Evolutionary conservation across 2,888 invertebrate genomes (phyloP), one percentile per base, ranked within the genome.

Genomic region (Ormyrus labotus): DNA sequence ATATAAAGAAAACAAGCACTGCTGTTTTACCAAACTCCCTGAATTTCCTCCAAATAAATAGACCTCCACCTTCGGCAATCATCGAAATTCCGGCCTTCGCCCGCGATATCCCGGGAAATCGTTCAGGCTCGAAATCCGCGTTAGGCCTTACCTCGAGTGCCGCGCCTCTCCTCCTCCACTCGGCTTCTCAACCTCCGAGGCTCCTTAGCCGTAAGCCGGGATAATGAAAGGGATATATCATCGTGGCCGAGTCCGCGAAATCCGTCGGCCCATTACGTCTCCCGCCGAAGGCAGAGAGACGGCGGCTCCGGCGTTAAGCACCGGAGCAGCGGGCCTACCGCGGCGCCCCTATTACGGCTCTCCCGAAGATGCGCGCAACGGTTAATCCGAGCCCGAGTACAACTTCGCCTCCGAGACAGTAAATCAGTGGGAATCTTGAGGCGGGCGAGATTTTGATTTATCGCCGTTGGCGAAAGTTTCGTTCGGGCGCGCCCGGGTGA

Each of bases 211-310:
- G 34, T 87, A 87, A 87, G 85, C 87, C 83, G 65, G 84, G 85
- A 85, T 87, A 89, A 88, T 87, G 87, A 89, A 88, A 87, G 85
- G 64, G 87, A 87, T 87, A 87, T 87, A 88, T 88, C 88, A 89
- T 86, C 85, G 48, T n/a, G 75, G 53, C 10, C 50, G 75, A 58
- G 64, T 47, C 34, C 53, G 61, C 7, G 84, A 87, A 88, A 88
- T 88, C 88, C 86, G 85, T 87, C 86, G 85, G 86, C 87, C 86
- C 87, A 86, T 88, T 88, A 87, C 86, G 84, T 80, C 83, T 79
- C 34, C 3, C 34, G 19, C 83, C 74, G 13, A 45, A 50, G 50
- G 58, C 48, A 4, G 34, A 34, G 67, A 13, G 13, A 9, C 34
- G 51, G 48, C 13, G 19, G 6, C 2, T 9, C 47, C 60, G 34